These are phyloP conservation scores for Heteronetta atricapilla DNA, from an alignment of 2,113 vertebrate species.

Conservation along the genomic window DNA sequence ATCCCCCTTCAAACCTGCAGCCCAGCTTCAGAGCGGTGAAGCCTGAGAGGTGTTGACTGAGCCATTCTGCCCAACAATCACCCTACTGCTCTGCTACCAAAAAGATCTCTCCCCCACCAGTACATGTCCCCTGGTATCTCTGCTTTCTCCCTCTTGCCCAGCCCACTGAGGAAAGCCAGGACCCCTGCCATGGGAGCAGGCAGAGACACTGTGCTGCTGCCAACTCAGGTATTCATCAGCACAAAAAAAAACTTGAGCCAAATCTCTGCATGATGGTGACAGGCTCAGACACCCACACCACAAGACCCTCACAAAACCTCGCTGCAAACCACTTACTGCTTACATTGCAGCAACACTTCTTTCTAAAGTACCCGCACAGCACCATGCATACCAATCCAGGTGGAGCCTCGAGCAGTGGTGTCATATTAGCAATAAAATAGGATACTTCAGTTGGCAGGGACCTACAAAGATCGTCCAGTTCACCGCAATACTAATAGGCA, in stretches of 20 bases:
- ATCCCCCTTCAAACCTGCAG: not conserved
- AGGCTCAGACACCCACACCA: not conserved
- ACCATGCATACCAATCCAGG: not conserved
- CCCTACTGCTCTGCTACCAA: not conserved
- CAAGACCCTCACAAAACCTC: not conserved
- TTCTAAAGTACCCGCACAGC: not conserved
- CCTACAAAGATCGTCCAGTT: not conserved
- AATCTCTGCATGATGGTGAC: not conserved
- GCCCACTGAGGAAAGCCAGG: not conserved
- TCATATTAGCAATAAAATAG: not conserved
- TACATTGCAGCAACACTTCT: accelerated
- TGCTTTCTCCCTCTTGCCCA: not conserved
- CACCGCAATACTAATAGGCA: not conserved
- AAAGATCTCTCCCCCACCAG: not conserved
- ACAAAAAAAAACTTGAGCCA: not conserved
- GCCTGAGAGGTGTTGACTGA: not conserved
- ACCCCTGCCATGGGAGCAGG: accelerated
- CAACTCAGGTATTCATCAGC: not conserved
- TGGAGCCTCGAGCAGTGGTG: accelerated
- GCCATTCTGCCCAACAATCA: not conserved
- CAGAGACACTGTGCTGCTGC: not conserved
- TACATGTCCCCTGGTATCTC: not conserved
- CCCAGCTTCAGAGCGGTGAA: not conserved
- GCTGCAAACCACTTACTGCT: not conserved
- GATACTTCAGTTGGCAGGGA: not conserved